phyloP scores from a whole-genome alignment of 2,888 invertebrate genomes.

The Tipula unca region DNA sequence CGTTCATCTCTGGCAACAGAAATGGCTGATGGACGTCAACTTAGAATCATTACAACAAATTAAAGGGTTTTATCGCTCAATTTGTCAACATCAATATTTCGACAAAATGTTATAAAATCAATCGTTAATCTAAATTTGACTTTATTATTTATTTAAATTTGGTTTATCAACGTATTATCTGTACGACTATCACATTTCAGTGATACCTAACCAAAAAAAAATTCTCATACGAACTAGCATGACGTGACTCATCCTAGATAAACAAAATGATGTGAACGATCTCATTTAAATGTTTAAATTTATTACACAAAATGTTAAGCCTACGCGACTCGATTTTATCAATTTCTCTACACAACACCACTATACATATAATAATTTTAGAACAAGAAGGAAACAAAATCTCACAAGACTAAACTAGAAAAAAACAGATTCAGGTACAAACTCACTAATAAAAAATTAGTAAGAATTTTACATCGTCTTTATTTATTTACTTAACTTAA shows the following conservation, averaged over 20 bases:
- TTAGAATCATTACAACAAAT: too few relatives aligned
- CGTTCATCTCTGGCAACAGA: too few relatives aligned
- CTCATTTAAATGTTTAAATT: background rate
- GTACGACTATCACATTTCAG: background rate
- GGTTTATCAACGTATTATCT: too few relatives aligned
- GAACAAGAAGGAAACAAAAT: background rate
- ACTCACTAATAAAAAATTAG: background rate
- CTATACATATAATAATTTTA: background rate
- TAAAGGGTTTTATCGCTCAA: too few relatives aligned
- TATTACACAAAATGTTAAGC: background rate
- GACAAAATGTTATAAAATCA: too few relatives aligned
- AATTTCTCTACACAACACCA: background rate
- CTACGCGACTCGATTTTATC: background rate
- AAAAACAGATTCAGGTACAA: background rate
- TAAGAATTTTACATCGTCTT: background rate
- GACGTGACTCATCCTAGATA: background rate
- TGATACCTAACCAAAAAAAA: background rate
- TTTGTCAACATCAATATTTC: too few relatives aligned
- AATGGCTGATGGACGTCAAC: too few relatives aligned
- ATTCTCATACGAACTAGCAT: background rate
- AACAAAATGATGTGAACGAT: background rate
- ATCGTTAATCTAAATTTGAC: too few relatives aligned
- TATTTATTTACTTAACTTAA: background rate
- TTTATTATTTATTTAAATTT: too few relatives aligned
- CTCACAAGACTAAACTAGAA: background rate